phyloP scores from a whole-genome alignment of 1,140 invertebrate genomes.

The Lepidostoma basale region DNA sequence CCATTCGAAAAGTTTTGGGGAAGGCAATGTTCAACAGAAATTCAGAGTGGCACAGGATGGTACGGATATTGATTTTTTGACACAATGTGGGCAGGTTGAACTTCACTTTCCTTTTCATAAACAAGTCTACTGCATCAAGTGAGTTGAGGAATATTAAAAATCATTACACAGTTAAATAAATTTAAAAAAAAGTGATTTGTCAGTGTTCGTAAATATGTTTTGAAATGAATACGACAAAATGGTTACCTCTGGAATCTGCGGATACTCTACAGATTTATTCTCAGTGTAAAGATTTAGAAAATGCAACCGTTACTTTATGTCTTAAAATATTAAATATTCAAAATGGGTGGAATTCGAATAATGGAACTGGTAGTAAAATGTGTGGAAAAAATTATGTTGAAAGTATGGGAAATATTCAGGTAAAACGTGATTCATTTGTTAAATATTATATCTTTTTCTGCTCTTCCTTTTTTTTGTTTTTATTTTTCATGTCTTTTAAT shows the following conservation, averaged over 20 bases:
- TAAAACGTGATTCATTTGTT: no score
- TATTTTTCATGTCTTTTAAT: no score
- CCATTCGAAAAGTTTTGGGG: constrained; percentile 13
- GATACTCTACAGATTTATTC: constrained; percentile 33
- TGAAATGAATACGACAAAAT: constrained; percentile 42
- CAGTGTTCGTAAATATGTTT: no score
- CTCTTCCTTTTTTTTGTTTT: no score
- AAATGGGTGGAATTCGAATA: constrained; percentile 53
- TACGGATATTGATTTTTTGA: constrained; percentile 43
- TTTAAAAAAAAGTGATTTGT: no score
- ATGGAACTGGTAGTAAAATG: constrained; percentile 46
- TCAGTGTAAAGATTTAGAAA: constrained; percentile 40
- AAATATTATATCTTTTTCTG: no score
- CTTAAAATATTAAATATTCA: constrained; percentile 49
- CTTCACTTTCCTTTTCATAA: constrained; percentile 42
- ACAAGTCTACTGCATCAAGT: no score
- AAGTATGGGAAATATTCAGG: constrained; percentile 59
- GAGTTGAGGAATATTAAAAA: no score
- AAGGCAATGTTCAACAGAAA: neutral
- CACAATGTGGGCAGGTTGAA: constrained; percentile 31
- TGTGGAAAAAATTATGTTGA: constrained; percentile 57
- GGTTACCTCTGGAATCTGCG: constrained; percentile 37
- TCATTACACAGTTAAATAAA: no score
- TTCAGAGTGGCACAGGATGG: constrained; percentile 34
- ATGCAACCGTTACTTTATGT: constrained; percentile 36